Base-by-base conservation (phyloP, 2,888 invertebrate species). In the Slavum lentiscoides region DNA sequence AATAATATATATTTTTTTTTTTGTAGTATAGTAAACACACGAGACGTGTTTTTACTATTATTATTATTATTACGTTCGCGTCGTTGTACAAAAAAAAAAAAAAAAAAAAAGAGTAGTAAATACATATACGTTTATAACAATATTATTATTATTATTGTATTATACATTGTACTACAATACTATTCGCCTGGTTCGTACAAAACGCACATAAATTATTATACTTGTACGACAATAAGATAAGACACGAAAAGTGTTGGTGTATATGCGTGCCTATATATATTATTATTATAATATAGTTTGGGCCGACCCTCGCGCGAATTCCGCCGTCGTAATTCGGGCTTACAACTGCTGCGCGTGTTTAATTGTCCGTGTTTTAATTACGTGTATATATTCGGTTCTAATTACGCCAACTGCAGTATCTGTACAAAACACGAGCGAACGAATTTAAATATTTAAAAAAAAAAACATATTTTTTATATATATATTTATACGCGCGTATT, bases 361-460 rank as follows among this genome's bases (percentile, higher is more conserved):
- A 72, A 72, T 59, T 72, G 59, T 59, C 21, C 21, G 43, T 72
- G 37, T 72, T 61, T 61, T 73, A 61, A 61, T 43, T 59, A 72
- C 13, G 30, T 30, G 30, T 30, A 4, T 30, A 30, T 66, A 43
- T 59, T 49, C 17, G 1, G 59, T 17, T 70, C 58, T 59, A 72
- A 72, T 61, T 72, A 72, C n/a, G 17, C 6, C 59, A 17, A 61
- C 43, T 61, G 8, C 9, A 11, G 53, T 55, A 72, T 61, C 73
- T 73, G 49, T n/a, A 49, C 7, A 30, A 23, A 73, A 73, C 61
- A 73, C 13, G 1, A 23, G n/a, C 6, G 4, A 9, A 4, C 39
- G 49, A 7, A 43, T 43, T 30, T 43, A 43, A 43, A 43, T 9
- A 43, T 43, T 30, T 30, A 30, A 43, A 43, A 9, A 43, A 43